Evolutionary conservation across 2,888 invertebrate species (phyloP).

Genomic region (Masnerella sp.): DNA sequence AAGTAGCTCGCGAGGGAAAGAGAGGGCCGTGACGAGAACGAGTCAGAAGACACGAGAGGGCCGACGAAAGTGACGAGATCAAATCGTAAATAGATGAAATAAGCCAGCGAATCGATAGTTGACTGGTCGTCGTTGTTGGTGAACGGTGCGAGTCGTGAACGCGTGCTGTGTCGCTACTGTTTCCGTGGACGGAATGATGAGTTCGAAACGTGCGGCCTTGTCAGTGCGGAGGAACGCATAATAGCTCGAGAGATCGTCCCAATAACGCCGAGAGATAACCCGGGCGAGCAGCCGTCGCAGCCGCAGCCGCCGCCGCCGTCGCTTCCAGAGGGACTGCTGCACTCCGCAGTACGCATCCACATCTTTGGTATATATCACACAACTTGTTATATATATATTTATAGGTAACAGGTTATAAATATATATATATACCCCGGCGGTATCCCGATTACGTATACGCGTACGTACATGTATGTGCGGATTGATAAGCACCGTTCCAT

Average conservation of each 20-base stretch:
- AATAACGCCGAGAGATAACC: slow-evolving; percentile 13
- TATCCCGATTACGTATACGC: slow-evolving; percentile 9
- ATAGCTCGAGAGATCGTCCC: slow-evolving; percentile 7
- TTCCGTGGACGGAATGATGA: slow-evolving; percentile 34
- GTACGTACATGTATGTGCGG: slow-evolving; percentile 15
- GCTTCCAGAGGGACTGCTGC: no score
- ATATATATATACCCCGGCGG: slow-evolving; percentile 22
- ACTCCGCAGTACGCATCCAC: no score
- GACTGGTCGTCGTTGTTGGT: slow-evolving; percentile 5
- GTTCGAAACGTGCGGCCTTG: slow-evolving; percentile 46
- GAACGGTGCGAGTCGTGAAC: slow-evolving; percentile 9
- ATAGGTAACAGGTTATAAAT: slow-evolving; percentile 28
- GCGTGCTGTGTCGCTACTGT: slow-evolving; percentile 22
- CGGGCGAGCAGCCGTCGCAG: slow-evolving; percentile 2
- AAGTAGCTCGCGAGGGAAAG: slow-evolving; percentile 21
- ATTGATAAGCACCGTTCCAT: slow-evolving; percentile 23
- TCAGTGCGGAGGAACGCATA: slow-evolving; percentile 47
- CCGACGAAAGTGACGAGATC: slow-evolving; percentile 6
- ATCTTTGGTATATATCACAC: slow-evolving; percentile 28
- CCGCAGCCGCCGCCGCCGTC: no score
- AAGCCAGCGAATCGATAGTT: not conserved
- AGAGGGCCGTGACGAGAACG: slow-evolving; percentile 29
- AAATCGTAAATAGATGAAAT: not conserved
- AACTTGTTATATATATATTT: slow-evolving; percentile 30
- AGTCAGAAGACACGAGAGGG: slow-evolving; percentile 16